Conservation (phyloP, 2,113 vertebrate species). For the Mionectes macconnelli region DNA sequence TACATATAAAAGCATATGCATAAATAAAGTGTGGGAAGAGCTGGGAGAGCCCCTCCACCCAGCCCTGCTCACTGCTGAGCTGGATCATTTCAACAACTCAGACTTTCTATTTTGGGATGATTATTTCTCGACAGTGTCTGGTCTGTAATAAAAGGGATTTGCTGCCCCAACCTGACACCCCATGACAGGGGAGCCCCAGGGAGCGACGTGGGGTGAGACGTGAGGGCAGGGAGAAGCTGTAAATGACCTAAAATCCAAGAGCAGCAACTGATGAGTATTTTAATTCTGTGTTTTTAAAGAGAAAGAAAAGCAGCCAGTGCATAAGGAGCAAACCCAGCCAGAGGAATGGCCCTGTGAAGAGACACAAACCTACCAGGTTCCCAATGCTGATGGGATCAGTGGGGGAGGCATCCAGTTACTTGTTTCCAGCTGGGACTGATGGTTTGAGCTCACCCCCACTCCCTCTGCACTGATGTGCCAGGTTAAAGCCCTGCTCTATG, state of each 20-base stretch:
- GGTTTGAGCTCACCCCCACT: neutral
- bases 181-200: accelerated
- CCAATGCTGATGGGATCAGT: accelerated
- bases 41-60: neutral
- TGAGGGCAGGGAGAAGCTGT: neutral
- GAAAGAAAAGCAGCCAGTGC: neutral
- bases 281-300: neutral
- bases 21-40: neutral
- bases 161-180: neutral
- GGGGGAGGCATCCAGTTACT: neutral
- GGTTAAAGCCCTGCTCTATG: neutral
- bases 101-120: neutral
- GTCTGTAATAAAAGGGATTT: neutral
- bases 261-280: neutral
- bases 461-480: neutral
- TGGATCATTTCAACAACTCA: neutral
- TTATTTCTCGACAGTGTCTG: neutral
- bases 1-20: neutral
- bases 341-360: neutral
- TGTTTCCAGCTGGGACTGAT: neutral
- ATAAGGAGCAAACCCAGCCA: neutral
- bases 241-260: neutral
- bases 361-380: neutral
- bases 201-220: accelerated
- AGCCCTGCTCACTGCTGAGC: neutral